Evolutionary conservation across 2,113 vertebrate species (phyloP), one percentile per base, ranked within the genome.

Genomic region (Beaufortia kweichowensis): DNA sequence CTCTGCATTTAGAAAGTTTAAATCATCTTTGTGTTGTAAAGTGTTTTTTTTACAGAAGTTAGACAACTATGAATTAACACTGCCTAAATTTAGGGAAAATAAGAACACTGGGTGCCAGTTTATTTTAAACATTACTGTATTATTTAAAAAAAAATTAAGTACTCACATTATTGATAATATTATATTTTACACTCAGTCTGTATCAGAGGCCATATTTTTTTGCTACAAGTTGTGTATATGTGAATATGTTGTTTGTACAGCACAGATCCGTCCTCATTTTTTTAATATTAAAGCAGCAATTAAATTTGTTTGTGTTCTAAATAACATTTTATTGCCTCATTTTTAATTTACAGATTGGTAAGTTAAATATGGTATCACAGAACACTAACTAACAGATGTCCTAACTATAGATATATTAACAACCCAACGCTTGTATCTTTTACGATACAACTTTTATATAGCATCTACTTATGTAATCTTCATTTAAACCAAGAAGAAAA

Each of bases 251-350:
- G 26, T 8, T 29, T 33, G 23, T 48, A 24, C 56, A 53, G 43
- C 43, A 50, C 59, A 35, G 29, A 60, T 77, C 74, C 61, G 50
- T 71, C n/a, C 57, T 24, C 9, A 23, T 24, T 43, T 68, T 43
- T 62, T 55, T 55, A 46, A 50, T 56, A 70, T 63, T 56, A 80
- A 75, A 80, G 46, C 46, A n/a, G n/a, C 26, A 69, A 77, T 59
- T 39, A 66, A 46, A 11, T 50, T 31, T 14, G 50, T 29, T 21
- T 53, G n/a, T n/a, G 2, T 31, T 50, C 33, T 35, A 35, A n/a
- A n/a, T n/a, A n/a, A n/a, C n/a, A n/a, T n/a, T n/a, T n/a, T n/a
- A n/a, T n/a, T n/a, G n/a, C n/a, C n/a, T n/a, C n/a, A n/a, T n/a
- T n/a, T n/a, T 11, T 35, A 3, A 35, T 39, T 39, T 39, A 10